Base-by-base conservation (phyloP, 2,888 invertebrate species). In the Sarcophaga carnaria region DNA sequence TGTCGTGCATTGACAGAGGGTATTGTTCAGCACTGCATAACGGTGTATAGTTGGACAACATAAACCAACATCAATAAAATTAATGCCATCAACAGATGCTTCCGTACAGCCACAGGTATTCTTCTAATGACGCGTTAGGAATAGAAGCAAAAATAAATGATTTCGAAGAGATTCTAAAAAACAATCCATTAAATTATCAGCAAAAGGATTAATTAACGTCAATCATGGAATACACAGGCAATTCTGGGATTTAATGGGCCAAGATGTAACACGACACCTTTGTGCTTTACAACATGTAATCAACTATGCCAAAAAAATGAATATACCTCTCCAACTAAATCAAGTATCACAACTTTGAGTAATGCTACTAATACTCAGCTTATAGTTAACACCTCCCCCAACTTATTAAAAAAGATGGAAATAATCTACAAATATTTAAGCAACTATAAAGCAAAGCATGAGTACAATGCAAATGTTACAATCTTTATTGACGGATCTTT, bases 1-100 rank as follows among this genome's bases (percentile, higher is more conserved):
- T 78, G 70, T 25, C 47, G 47, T 6, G 45, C 78, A 12, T 8
- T 70, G 8, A n/a, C 5, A 5, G 20, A 71, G 20, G 64, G 71
- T 6, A 14, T n/a, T 17, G 22, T 67, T 45, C 72, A 72, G 20
- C 72, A 72, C 25, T 66, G 54, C 10, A 80, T 72, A 71, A 80
- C 79, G 11, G 64, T 80, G 17, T 80, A 80, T 54, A 59, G 79
- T 3, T 80, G 79, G 79, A 71, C 79, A 71, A 60, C 22, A 17
- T 62, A 80, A 59, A 69, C 66, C 22, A 67, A 69, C 20, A 62
- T 47, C 17, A 72, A 25, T 2, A 80, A 80, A 49, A 14, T 74
- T 2, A 80, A 74, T n/a, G 47, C 79, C 4, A 47, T 80, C 4
- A 80, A 71, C 54, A 71, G 25, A 12, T 79, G 71, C 47, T 70